Conservation (phyloP, 1,140 invertebrate genomes). For the Temnothorax curvispinosus region DNA sequence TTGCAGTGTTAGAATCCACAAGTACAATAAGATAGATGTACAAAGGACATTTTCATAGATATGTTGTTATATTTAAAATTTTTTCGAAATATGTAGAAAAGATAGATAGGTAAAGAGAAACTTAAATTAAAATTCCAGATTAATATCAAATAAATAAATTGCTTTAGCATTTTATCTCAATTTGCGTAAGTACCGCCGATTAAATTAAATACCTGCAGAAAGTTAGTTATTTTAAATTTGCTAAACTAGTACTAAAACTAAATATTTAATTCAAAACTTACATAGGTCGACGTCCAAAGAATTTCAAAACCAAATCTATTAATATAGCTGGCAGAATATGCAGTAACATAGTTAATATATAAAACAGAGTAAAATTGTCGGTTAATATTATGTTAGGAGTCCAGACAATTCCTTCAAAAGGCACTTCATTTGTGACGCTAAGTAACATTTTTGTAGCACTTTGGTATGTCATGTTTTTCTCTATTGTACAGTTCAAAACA, state of each 20-base stretch:
- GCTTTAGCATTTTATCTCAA: not conserved
- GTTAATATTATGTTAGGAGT: slow-evolving; percentile 87
- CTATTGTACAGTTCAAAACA: too few species aligned
- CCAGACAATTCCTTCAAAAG: slow-evolving; percentile 90
- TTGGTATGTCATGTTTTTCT: too few species aligned
- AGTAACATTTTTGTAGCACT: slow-evolving; percentile 81
- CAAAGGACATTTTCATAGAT: too few species aligned
- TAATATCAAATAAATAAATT: too few species aligned
- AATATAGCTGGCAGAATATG: slow-evolving; percentile 91
- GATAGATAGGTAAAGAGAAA: too few species aligned
- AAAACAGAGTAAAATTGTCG: slow-evolving; percentile 85
- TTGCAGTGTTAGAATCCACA: not conserved
- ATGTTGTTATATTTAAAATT: too few species aligned
- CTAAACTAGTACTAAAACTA: not conserved
- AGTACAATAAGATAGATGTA: too few species aligned
- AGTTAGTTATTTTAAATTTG: too few species aligned
- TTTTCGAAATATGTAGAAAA: too few species aligned
- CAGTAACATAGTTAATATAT: slow-evolving; percentile 87
- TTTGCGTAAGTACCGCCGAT: not conserved
- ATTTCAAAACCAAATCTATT: slow-evolving; percentile 88
- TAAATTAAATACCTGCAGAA: too few species aligned
- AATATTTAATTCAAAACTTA: slow-evolving; percentile 83
- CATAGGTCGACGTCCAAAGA: slow-evolving; percentile 90
- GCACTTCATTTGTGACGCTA: slow-evolving; percentile 83
- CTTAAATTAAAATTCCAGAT: too few species aligned